Conservation (phyloP, 1,140 invertebrate species). For the Sinonovacula constricta region DNA sequence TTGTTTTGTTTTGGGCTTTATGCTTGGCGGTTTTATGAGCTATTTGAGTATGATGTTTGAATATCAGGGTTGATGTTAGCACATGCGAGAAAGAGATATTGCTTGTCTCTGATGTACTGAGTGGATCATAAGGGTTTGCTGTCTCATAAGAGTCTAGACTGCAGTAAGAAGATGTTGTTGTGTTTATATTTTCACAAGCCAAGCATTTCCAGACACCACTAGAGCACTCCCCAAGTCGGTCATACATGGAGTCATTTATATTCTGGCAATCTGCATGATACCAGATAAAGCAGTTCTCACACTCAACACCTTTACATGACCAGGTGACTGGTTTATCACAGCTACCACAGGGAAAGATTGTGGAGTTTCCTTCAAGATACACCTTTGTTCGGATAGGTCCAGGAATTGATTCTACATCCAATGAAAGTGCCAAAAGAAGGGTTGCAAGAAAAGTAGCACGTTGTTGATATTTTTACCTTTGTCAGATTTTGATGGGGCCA, state of each 20-base stretch:
- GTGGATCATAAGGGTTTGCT: not conserved
- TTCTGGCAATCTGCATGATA: too few species aligned
- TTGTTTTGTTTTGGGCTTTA: constrained; percentile 1
- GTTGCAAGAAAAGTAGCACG: not conserved
- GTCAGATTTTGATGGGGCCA: too few species aligned
- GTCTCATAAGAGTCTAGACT: constrained; percentile 10
- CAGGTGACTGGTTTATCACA: too few species aligned
- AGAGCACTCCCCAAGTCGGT: constrained; percentile 9
- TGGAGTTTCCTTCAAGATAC: constrained; percentile 10
- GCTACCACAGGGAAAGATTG: constrained; percentile 24
- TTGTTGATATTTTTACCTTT: too few species aligned
- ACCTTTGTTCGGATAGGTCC: constrained; percentile 8
- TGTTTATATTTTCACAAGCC: constrained; percentile 18
- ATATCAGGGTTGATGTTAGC: not conserved
- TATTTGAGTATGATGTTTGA: not conserved
- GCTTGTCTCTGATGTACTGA: not conserved
- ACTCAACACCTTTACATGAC: too few species aligned
- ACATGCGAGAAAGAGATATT: not conserved
- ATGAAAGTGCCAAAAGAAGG: not conserved
- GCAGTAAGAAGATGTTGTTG: not conserved
- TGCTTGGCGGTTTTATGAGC: not conserved
- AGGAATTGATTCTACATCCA: constrained; percentile 3
- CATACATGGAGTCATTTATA: constrained; percentile 3
- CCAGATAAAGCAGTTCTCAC: too few species aligned
- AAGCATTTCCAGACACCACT: too few species aligned